Percentiles rank a stretch among this genome's conserved stretches.
phyloP scores from a whole-genome alignment of 2,113 vertebrate species.

The Myotis yumanensis region DNA sequence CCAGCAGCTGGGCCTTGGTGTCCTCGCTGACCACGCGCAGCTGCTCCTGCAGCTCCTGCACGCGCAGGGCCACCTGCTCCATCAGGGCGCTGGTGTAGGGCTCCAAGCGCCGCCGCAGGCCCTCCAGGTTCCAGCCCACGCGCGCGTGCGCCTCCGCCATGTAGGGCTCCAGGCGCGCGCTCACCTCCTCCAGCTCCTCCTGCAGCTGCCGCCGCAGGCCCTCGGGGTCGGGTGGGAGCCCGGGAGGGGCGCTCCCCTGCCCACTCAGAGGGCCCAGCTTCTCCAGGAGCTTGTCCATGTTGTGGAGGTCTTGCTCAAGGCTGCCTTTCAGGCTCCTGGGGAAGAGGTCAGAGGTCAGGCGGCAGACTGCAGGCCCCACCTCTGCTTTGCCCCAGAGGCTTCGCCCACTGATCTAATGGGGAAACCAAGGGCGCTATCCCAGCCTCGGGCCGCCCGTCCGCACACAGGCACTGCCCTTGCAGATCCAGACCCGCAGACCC shows the following conservation, averaged over 20 bases:
- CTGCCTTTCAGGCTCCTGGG: constrained; percentile 85
- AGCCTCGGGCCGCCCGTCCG: too few relatives aligned
- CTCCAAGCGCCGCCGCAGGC: constrained; percentile 78
- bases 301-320: constrained; percentile 81
- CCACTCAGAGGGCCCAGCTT: constrained; percentile 79
- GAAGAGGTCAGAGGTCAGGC: not conserved
- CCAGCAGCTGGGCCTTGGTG: constrained; percentile 69
- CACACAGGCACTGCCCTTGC: not conserved
- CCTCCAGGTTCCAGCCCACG: constrained; percentile 79
- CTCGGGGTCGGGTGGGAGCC: constrained; percentile 80
- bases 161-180: constrained; percentile 84
- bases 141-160: constrained; percentile 75
- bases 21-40: constrained; percentile 78
- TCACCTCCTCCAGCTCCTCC: constrained; percentile 88
- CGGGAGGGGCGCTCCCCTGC: constrained; percentile 63
- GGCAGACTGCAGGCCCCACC: not conserved
- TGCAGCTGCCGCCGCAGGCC: constrained; percentile 83
- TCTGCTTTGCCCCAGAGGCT: not conserved
- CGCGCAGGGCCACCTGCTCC: constrained; percentile 83
- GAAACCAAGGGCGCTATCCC: not conserved
- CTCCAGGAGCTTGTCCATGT: constrained; percentile 76
- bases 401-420: not conserved
- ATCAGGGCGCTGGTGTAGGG: constrained; percentile 84
- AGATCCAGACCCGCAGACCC: not conserved
- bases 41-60: constrained; percentile 86